Evolutionary conservation across 1,140 invertebrate species (phyloP).

Genomic region (Lasioglossum baleicum): DNA sequence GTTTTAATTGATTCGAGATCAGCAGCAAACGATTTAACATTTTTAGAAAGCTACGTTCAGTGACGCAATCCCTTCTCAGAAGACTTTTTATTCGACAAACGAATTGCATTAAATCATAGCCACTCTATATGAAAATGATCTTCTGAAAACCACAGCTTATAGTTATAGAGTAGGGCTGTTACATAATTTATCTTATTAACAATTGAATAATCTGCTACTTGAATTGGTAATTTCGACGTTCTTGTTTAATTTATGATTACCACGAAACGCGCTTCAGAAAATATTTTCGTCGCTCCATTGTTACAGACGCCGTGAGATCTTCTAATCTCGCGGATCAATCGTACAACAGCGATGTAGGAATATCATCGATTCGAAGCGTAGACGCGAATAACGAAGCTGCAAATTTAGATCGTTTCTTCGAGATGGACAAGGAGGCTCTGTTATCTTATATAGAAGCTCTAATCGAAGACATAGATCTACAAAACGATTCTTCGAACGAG

Average conservation of each 20-base stretch:
- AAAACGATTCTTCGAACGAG: background rate
- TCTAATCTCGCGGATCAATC: background rate
- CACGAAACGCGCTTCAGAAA: background rate
- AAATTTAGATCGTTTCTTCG: background rate
- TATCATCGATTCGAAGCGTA: background rate
- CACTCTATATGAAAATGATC: too few species aligned
- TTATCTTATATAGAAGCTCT: conserved; percentile 11
- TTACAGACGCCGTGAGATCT: background rate
- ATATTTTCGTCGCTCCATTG: background rate
- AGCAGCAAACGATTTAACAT: background rate
- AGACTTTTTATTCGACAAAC: background rate
- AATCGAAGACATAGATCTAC: conserved; percentile 4
- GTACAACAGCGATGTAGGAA: background rate
- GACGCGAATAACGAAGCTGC: background rate
- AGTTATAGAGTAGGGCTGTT: background rate
- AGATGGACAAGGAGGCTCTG: background rate
- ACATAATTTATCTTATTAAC: background rate
- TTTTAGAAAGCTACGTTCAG: conserved; percentile 12
- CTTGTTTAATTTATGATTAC: background rate
- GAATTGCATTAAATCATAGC: too few species aligned
- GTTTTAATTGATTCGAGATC: background rate
- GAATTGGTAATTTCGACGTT: background rate
- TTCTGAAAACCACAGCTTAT: too few species aligned
- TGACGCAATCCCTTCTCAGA: background rate
- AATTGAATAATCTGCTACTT: background rate